These are phyloP conservation scores for Neoscelio sp. DNA, from an alignment of 2,888 invertebrate species.

Conservation along the genomic window DNA sequence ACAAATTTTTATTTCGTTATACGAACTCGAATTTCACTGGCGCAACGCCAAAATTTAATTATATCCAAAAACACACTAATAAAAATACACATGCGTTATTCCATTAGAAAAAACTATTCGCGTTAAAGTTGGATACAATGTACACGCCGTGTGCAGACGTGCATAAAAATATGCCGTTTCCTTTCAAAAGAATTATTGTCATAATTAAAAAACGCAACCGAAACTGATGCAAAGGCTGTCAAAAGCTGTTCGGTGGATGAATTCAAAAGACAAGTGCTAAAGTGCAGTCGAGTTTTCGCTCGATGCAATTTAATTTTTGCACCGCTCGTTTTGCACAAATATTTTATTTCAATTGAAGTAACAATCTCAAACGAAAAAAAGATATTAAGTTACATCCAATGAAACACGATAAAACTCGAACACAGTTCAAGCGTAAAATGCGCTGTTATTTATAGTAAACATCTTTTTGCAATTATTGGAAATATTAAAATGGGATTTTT, in stretches of 20 bases:
- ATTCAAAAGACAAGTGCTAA: constrained; percentile 29
- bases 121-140: constrained; percentile 7
- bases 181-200: constrained; percentile 52
- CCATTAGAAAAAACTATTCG: constrained; percentile 10
- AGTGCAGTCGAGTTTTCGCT: constrained; percentile 14
- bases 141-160: constrained; percentile 11
- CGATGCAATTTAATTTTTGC: constrained; percentile 47
- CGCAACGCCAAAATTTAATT: no score
- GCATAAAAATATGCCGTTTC: constrained; percentile 32
- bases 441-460: no score
- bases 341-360: constrained; percentile 16
- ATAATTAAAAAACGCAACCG: constrained; percentile 55
- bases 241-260: constrained; percentile 26
- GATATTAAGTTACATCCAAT: no score
- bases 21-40: no score
- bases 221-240: constrained; percentile 49
- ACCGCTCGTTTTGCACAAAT: constrained; percentile 19
- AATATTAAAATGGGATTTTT: no score
- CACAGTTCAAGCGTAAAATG: no score
- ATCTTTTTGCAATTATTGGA: no score
- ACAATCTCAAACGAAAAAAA: constrained; percentile 18
- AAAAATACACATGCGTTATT: no score
- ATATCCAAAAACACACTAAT: no score
- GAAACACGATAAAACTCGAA: neutral
- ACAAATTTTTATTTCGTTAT: no score